These are phyloP conservation scores for Pandemis corylana DNA, from an alignment of 2,888 invertebrate genomes.

Conservation along the genomic window DNA sequence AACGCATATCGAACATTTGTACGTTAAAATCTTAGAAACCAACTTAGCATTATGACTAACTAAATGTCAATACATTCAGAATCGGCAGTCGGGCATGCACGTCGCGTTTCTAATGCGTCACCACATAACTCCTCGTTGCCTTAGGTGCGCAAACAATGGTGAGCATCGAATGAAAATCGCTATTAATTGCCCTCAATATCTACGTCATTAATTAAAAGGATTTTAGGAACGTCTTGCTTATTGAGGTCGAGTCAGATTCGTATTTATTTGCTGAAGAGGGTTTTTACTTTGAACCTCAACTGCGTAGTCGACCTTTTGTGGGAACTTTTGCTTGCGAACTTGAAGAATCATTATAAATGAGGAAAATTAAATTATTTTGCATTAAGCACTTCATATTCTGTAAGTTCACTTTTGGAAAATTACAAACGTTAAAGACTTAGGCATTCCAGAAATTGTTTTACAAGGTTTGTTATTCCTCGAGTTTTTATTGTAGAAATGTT, in stretches of 20 bases:
- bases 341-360: constrained; percentile 4
- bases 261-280: background rate
- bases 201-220: constrained; percentile 22
- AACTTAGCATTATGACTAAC: background rate
- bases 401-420: constrained; percentile 1
- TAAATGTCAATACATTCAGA: background rate
- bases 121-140: constrained; percentile 33
- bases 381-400: constrained; percentile 8
- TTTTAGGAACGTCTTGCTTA: constrained; percentile 2
- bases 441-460: background rate
- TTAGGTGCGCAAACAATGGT: constrained; percentile 39
- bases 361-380: constrained; percentile 27
- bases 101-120: constrained; percentile 39
- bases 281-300: background rate
- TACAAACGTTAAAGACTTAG: background rate
- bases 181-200: background rate
- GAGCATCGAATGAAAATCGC: constrained; percentile 23
- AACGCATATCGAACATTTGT: background rate
- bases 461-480: background rate
- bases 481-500: background rate
- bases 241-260: constrained; percentile 1
- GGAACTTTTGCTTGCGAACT: constrained; percentile 2
- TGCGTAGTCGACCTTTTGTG: constrained; percentile 3
- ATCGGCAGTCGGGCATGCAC: constrained; percentile 22
- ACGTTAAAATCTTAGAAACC: background rate